Base-by-base conservation (phyloP, 2,888 invertebrate genomes). In the Hirtodrosophila alboralis region DNA sequence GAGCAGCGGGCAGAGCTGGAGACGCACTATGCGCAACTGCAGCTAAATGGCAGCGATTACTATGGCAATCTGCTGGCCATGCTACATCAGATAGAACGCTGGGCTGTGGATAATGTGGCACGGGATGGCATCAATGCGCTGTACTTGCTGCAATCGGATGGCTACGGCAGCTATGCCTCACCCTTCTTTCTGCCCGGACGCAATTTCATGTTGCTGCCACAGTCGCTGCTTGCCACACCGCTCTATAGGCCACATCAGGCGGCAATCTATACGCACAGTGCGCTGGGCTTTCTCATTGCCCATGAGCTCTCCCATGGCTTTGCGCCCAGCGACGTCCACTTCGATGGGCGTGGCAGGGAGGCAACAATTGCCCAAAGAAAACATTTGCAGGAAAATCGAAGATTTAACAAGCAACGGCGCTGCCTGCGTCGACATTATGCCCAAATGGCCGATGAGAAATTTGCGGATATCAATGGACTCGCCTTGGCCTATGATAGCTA, bases 231-330 rank as follows among this genome's bases (percentile, higher is more conserved):
- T 1, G 31, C 31, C 1, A 14, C 28, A 2, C 56, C 74, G 3
- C 23, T 76, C 4, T 84, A 62, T 27, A 9, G 41, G 1, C 40
- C 41, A 0, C 10, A 36, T 0, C 81, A 77, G 47, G 9, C 33
- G 3, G 6, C 23, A 0, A 0, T 73, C 4, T 18, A 43, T 0
- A 45, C 47, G n/a, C 61, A 61, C 7, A 77, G 76, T 13, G 51
- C 51, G 0, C 18, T 77, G 5, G 81, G 81, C 7, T 80, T 77
- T 7, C 40, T 77, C 4, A 59, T 77, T 0, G 77, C 58, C 0
- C 76, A 77, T 33, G 76, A 77, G 33, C 40, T 77, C n/a, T 57
- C 61, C 1, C 76, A 77, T 6, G 81, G 64, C 44, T 80, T 84
- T 10, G 14, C 48, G 1, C 67, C 57, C 14, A 56, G 16, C 12